phyloP scores from a whole-genome alignment of 1,140 invertebrate species.

The Lepidurus packardi region DNA sequence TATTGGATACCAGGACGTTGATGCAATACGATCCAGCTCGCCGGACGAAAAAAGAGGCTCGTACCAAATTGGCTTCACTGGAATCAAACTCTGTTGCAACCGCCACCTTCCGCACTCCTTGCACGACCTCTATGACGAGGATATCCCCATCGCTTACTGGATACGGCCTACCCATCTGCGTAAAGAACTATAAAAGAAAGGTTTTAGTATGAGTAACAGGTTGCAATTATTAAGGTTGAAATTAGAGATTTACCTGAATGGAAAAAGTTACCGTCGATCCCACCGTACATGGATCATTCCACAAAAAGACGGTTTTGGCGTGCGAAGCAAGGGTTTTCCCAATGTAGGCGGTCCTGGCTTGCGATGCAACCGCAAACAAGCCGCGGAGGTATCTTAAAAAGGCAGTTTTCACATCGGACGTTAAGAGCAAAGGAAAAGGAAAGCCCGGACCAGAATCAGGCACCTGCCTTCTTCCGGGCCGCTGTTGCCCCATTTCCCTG shows the following conservation, averaged over 20 bases:
- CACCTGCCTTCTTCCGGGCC: conserved; percentile 22
- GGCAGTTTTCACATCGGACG: conserved; percentile 8
- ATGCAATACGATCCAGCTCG: conserved; percentile 83
- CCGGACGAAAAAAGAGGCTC: conserved; percentile 84
- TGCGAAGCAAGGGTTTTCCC: conserved; percentile 75
- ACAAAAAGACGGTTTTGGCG: conserved; percentile 76
- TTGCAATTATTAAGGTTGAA: conserved; percentile 31
- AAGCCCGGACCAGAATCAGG: not conserved
- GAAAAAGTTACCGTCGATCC: conserved; percentile 85
- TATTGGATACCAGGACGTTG: conserved; percentile 68
- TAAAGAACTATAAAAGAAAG: conserved; percentile 63
- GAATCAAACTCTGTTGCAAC: conserved; percentile 79
- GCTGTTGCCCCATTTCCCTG: not conserved
- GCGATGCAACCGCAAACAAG: not conserved
- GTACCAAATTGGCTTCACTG: conserved; percentile 71
- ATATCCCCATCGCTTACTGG: conserved; percentile 86
- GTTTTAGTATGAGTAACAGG: conserved; percentile 20
- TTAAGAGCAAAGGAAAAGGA: conserved; percentile 20
- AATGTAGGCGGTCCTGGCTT: conserved; percentile 44
- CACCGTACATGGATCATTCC: conserved; percentile 78
- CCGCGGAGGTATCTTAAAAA: not conserved
- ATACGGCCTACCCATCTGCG: conserved; percentile 85
- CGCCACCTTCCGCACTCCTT: conserved; percentile 73
- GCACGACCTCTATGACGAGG: conserved; percentile 74
- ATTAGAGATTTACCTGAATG: conserved; percentile 55